A percentile compares a stretch with the other conserved stretches of the same genome.
Evolutionary conservation across 2,888 invertebrate genomes (phyloP).

Genomic region (Celastrina argiolus): DNA sequence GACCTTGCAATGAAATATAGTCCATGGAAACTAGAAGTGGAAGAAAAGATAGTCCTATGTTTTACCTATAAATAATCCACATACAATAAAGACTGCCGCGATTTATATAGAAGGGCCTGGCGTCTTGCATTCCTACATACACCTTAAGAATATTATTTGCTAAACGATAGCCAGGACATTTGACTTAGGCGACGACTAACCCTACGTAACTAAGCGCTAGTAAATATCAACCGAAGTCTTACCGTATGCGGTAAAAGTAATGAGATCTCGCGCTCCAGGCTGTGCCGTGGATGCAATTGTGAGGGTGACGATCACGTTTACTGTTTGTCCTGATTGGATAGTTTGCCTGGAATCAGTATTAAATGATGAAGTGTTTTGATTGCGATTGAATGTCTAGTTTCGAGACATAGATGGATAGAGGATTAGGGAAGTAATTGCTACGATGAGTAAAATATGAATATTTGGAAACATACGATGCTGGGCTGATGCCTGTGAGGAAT

Average conservation of each 20-base stretch:
- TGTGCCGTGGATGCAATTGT: constrained; percentile 62
- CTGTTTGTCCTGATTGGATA: constrained; percentile 73
- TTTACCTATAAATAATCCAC: no score
- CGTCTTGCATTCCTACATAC: no score
- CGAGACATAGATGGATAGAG: not conserved
- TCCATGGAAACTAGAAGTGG: no score
- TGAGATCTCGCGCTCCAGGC: constrained; percentile 77
- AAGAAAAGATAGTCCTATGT: no score
- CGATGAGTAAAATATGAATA: not conserved
- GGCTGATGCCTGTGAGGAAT: constrained; percentile 76
- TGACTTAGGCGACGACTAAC: no score
- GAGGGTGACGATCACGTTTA: constrained; percentile 74
- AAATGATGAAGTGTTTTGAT: not conserved
- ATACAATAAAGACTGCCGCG: no score
- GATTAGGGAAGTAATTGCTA: no score
- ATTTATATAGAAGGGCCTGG: no score
- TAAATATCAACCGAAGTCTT: constrained; percentile 28
- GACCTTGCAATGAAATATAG: no score
- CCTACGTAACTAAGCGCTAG: not conserved
- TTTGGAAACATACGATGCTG: constrained; percentile 66
- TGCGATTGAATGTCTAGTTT: not conserved
- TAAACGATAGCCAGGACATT: no score
- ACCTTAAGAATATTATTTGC: no score
- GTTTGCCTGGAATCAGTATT: constrained; percentile 51
- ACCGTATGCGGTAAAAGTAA: constrained; percentile 80